These are phyloP conservation scores for Drosophila subquinaria DNA, from an alignment of 2,888 invertebrate species.

Conservation along the genomic window DNA sequence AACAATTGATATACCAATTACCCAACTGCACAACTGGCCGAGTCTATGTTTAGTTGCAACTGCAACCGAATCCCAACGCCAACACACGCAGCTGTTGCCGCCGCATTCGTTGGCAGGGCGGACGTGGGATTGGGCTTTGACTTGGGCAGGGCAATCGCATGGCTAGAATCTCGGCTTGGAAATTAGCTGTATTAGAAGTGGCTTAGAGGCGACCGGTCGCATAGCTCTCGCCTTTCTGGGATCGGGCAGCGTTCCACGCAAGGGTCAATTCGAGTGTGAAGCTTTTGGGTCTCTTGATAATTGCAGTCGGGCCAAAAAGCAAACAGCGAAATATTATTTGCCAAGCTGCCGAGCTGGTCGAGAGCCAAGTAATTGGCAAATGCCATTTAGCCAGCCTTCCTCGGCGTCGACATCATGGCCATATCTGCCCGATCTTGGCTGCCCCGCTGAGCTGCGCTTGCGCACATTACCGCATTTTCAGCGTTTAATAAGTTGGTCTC, in stretches of 20 bases:
- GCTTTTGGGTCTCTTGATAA: constrained; percentile 56
- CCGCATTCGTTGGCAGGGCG: not conserved
- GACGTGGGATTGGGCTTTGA: not conserved
- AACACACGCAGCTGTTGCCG: constrained; percentile 42
- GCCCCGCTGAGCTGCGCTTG: constrained; percentile 61
- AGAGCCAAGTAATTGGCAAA: constrained; percentile 52
- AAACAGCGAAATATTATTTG: constrained; percentile 63
- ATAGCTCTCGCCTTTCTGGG: constrained; percentile 26
- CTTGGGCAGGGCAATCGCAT: constrained; percentile 45
- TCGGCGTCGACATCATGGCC: constrained; percentile 28
- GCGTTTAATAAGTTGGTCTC: constrained; percentile 25
- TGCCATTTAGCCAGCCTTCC: constrained; percentile 48
- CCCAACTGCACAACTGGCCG: constrained; percentile 52
- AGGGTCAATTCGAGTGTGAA: constrained; percentile 71
- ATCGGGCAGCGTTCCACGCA: constrained; percentile 33
- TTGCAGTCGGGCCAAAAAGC: constrained; percentile 42
- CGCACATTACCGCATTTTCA: constrained; percentile 45
- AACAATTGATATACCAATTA: constrained; percentile 81
- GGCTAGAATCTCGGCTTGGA: constrained; percentile 56
- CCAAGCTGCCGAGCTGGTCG: constrained; percentile 32
- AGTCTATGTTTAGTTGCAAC: constrained; percentile 5
- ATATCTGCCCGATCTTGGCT: constrained; percentile 61
- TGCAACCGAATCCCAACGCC: constrained; percentile 15
- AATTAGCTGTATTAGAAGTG: constrained; percentile 75
- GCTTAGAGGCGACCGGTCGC: constrained; percentile 49